A percentile compares a stretch with the other conserved stretches of the same genome.
phyloP scores from a whole-genome alignment of 2,113 vertebrate genomes.

The Charina bottae region DNA sequence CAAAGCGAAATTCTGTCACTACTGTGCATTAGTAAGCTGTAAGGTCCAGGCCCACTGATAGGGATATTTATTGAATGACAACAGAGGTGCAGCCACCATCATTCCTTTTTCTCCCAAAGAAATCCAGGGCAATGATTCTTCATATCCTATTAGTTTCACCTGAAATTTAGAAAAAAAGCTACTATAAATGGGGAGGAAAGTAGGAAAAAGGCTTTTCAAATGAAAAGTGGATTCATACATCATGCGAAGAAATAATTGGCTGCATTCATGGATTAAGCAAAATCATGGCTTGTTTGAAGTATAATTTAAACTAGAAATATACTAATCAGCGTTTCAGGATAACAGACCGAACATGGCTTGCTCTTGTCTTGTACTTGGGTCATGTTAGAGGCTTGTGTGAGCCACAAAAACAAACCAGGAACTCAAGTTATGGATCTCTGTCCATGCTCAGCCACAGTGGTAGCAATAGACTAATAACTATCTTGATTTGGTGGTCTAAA shows the following conservation, averaged over 20 bases:
- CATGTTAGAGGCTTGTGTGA: background rate
- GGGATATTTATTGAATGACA: slow-evolving; percentile 78
- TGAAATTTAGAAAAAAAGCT: slow-evolving; percentile 58
- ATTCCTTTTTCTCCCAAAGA: slow-evolving; percentile 77
- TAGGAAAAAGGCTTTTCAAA: background rate
- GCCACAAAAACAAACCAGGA: background rate
- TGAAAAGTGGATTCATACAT: slow-evolving; percentile 1
- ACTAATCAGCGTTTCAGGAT: background rate
- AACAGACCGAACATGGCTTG: too few species aligned
- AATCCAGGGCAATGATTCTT: slow-evolving; percentile 78
- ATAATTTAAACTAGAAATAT: background rate
- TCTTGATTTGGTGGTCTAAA: background rate
- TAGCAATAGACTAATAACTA: background rate
- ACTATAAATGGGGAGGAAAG: background rate
- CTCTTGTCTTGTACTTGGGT: too few species aligned
- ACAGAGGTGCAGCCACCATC: slow-evolving; percentile 74
- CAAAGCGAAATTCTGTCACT: background rate
- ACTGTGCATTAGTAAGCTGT: slow-evolving; percentile 73
- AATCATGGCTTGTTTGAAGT: background rate
- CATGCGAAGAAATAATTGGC: background rate
- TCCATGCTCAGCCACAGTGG: background rate
- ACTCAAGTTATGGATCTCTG: background rate
- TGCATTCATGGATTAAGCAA: background rate
- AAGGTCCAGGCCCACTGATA: slow-evolving; percentile 92
- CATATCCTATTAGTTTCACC: slow-evolving; percentile 85